Conservation (phyloP, 1,140 invertebrate genomes). For the Aphis craccivora region DNA sequence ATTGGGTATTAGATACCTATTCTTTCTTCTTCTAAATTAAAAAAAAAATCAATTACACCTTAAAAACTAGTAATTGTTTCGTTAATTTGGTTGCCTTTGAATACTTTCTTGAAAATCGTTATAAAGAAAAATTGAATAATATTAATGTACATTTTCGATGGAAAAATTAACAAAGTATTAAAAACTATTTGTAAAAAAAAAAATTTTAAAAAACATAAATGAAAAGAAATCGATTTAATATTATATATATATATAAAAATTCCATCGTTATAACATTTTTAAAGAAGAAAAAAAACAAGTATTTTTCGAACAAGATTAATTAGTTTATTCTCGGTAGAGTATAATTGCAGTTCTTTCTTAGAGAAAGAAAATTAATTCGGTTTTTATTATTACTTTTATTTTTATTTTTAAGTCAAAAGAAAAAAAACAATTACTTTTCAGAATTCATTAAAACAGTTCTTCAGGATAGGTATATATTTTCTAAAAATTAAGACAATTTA, state of each 20-base stretch:
- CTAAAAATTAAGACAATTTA: constrained; percentile 27
- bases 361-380: constrained; percentile 3
- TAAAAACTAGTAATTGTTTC: neutral
- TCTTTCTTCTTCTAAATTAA: neutral
- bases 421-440: constrained; percentile 1
- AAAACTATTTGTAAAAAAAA: neutral
- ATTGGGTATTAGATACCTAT: too few species aligned
- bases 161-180: neutral
- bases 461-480: neutral
- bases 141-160: neutral
- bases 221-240: neutral
- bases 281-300: neutral
- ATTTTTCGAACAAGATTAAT: constrained; percentile 36
- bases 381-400: constrained; percentile 23
- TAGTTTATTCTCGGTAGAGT: constrained; percentile 18
- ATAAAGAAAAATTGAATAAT: neutral
- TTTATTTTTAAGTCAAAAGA: neutral
- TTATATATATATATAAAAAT: neutral
- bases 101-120: neutral
- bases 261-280: neutral
- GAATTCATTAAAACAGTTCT: constrained; percentile 31
- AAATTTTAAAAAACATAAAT: neutral
- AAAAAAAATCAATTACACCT: neutral
- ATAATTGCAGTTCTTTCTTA: constrained; percentile 23
- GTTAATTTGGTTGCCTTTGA: neutral